These are phyloP conservation scores for Megaustenia siamemsis DNA, from an alignment of 2,888 invertebrate species.

Conservation along the genomic window DNA sequence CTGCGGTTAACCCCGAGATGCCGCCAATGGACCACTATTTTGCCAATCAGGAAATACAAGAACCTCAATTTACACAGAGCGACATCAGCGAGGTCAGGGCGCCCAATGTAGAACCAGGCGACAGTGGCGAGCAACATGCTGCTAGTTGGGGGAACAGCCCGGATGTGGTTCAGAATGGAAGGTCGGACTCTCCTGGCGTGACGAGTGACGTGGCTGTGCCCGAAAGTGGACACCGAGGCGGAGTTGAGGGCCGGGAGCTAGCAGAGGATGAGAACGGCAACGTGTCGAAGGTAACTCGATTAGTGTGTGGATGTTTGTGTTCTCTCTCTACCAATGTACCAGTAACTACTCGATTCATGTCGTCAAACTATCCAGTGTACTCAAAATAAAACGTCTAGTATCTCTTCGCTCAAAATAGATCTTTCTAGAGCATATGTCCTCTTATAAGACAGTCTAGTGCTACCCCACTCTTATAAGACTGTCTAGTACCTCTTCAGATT, in stretches of 20 bases:
- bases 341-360: no score
- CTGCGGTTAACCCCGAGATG: slow-evolving; percentile 57
- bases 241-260: not conserved
- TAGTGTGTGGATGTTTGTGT: not conserved
- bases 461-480: no score
- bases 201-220: not conserved
- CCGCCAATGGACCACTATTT: slow-evolving; percentile 51
- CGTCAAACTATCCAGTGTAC: no score
- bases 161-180: not conserved
- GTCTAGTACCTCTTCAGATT: no score
- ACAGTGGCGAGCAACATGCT: no score
- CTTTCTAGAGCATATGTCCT: no score
- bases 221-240: not conserved
- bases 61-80: not conserved
- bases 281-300: slow-evolving; percentile 5
- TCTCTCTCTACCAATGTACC: no score
- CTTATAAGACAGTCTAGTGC: no score
- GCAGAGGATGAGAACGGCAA: slow-evolving; percentile 10
- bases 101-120: no score
- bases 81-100: no score
- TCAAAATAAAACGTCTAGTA: no score
- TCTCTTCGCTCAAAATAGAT: no score
- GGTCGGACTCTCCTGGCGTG: not conserved
- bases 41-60: slow-evolving; percentile 26
- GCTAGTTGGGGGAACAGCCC: not conserved